These are phyloP conservation scores for Halcyon leucocephala DNA, from an alignment of 2,797 vertebrate genomes.

Conservation along the genomic window DNA sequence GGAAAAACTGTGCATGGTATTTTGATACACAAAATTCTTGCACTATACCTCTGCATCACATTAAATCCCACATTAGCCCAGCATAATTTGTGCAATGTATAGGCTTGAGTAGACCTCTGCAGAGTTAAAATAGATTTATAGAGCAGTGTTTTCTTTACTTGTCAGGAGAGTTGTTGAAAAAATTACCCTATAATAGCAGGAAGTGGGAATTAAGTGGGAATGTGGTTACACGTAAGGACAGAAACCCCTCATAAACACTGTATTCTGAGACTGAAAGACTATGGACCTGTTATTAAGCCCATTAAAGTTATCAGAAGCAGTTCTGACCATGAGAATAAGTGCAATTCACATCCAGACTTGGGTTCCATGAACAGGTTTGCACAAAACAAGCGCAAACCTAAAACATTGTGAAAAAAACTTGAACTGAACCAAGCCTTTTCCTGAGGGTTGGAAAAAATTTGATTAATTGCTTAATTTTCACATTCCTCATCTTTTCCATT, in stretches of 20 bases:
- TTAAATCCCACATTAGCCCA: background rate
- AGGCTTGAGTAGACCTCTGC: background rate
- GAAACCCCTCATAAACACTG: background rate
- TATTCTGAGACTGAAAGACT: background rate
- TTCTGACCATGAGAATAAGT: background rate
- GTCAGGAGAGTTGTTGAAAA: background rate
- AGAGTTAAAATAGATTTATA: background rate
- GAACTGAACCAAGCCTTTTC: slow-evolving; percentile 43
- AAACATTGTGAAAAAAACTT: background rate
- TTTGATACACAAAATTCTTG: background rate
- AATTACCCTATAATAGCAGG: background rate
- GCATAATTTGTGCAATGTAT: background rate
- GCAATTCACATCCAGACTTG: background rate
- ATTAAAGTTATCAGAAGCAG: background rate
- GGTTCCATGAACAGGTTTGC: background rate
- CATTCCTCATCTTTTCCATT: slow-evolving; percentile 62
- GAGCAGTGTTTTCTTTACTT: background rate
- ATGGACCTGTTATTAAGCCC: background rate
- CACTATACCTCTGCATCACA: background rate
- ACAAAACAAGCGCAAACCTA: slow-evolving; percentile 35
- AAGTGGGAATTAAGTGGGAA: background rate
- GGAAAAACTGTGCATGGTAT: background rate
- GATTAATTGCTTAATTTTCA: slow-evolving; percentile 72
- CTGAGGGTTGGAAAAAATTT: slow-evolving; percentile 48
- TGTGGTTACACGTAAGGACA: background rate